Conservation (phyloP, 2,888 invertebrate genomes). For the Megastigmus dorsalis region DNA sequence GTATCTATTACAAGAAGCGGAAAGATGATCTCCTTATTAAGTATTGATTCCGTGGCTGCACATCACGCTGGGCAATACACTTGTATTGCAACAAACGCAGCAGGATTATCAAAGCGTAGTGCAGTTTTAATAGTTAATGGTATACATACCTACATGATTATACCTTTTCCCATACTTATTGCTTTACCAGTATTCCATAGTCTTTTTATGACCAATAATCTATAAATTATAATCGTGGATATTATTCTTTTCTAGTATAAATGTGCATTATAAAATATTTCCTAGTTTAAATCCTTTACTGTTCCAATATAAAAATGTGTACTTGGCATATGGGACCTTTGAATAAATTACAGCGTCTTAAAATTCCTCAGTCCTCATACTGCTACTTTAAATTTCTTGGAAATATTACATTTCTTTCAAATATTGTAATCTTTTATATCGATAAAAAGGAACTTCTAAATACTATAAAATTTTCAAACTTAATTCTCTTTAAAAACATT, state of each 20-base stretch:
- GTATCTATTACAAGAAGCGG: constrained; percentile 66
- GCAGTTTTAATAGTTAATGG: constrained; percentile 77
- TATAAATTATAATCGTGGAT: too few relatives aligned
- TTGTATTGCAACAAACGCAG: constrained; percentile 76
- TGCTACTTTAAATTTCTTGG: too few relatives aligned
- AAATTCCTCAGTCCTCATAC: too few relatives aligned
- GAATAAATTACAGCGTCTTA: too few relatives aligned
- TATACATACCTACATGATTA: constrained; percentile 58
- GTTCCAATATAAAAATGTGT: not conserved
- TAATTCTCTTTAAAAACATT: too few relatives aligned
- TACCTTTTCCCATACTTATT: not conserved
- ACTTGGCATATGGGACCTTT: too few relatives aligned
- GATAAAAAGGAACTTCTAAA: too few relatives aligned
- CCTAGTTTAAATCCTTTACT: not conserved
- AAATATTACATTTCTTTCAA: too few relatives aligned
- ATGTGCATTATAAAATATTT: not conserved
- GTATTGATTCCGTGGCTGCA: constrained; percentile 76
- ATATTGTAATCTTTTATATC: too few relatives aligned
- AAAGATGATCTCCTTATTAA: constrained; percentile 72
- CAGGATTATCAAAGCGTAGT: constrained; percentile 77
- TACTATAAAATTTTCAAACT: too few relatives aligned
- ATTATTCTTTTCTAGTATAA: not conserved
- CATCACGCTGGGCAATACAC: constrained; percentile 77
- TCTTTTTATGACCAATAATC: too few relatives aligned
- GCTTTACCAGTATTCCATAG: not conserved